Conservation (phyloP, 1,140 invertebrate genomes). For the Drosophila insularis region DNA sequence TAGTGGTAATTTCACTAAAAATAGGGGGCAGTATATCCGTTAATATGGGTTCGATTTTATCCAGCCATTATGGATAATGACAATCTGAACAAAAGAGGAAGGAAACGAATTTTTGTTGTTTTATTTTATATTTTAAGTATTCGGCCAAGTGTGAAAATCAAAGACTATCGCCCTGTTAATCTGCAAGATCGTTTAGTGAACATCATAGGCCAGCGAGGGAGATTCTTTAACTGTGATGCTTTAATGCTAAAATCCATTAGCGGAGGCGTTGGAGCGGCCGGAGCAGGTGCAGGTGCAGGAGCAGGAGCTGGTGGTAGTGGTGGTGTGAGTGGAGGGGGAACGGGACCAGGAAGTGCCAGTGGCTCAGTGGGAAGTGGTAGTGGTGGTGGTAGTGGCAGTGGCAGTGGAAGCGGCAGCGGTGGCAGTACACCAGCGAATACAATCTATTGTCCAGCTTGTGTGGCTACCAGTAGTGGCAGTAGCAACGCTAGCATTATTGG, state of each 20-base stretch:
- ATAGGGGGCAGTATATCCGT: neutral
- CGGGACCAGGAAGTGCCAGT: constrained; percentile 19
- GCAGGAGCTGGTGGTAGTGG: constrained; percentile 48
- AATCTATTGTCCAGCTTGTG: constrained; percentile 67
- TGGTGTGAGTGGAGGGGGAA: constrained; percentile 31
- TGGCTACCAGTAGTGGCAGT: constrained; percentile 41
- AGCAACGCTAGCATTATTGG: constrained; percentile 28
- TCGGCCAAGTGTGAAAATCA: neutral
- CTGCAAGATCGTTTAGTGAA: neutral
- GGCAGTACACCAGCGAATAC: constrained; percentile 56
- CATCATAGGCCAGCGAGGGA: constrained; percentile 58
- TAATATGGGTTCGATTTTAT: neutral
- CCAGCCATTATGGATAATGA: neutral
- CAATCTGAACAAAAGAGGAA: constrained; percentile 3
- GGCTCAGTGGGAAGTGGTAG: constrained; percentile 18
- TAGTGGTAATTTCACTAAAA: neutral
- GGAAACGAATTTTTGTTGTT: neutral
- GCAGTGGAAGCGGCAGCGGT: constrained; percentile 40
- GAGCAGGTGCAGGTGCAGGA: constrained; percentile 32
- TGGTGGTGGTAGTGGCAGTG: constrained; percentile 32
- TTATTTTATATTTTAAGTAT: neutral
- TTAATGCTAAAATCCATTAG: constrained; percentile 81
- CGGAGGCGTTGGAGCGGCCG: constrained; percentile 59
- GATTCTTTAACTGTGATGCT: constrained; percentile 71
- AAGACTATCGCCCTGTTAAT: neutral